Evolutionary conservation across 2,113 vertebrate genomes (phyloP), one percentile per base, ranked within the genome.

Genomic region (Apodemus sylvaticus): DNA sequence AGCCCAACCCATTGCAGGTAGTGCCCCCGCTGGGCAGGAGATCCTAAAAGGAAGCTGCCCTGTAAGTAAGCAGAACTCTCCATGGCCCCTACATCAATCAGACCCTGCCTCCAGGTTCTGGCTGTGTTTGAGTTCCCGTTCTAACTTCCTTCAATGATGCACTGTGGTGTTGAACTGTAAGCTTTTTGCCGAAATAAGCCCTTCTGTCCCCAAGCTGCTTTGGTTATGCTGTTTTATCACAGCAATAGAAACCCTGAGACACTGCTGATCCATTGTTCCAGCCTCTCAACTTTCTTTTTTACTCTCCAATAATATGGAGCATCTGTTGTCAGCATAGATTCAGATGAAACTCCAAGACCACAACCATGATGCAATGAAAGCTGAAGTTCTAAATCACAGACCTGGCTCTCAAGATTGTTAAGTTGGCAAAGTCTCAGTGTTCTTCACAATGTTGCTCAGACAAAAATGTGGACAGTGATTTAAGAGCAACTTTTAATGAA

Each of bases 401-500:
- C 60, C 66, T 91, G 81, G 51, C 24, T 96, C 29, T 68, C 76
- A 87, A 36, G 81, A 70, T 9, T 14, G 19, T 51, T 94, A 78
- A 64, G 0, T 26, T 31, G 22, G 53, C 58, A 77, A 83, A 96
- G 13, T 51, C 20, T 62, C 29, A 17, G 11, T 73, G 82, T 96
- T 95, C 89, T 68, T 92, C 79, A 71, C 36, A 60, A 70, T 76
- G 53, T 22, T 87, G 39, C 64, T 92, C 92, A 95, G 39, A 87
- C 14, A 93, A 64, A 96, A 95, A 89, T 53, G 34, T 91, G 45
- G 42, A 70, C 20, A 70, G 55, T 74, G 83, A 81, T 29, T 97
- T 89, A 94, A 77, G 16, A 85, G 17, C 71, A 60, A 95, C 70
- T 93, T 96, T 86, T 94, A 95, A 79, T 36, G 62, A 83, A 82